Evolutionary conservation across 2,797 vertebrate species (phyloP).

Genomic region (Danio jaintianensis): DNA sequence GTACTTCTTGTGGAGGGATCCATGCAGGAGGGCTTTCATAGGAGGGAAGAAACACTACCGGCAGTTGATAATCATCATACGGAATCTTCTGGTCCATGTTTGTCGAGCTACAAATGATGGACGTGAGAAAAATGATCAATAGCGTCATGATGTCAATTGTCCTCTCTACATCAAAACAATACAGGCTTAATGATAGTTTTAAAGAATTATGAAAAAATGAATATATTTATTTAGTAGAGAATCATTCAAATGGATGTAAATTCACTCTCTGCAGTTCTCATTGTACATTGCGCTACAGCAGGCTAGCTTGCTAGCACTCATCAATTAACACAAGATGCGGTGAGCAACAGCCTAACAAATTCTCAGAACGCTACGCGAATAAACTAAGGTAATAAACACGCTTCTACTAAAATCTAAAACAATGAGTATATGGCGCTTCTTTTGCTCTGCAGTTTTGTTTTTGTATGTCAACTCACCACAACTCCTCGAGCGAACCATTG

Average conservation of each 20-base stretch:
- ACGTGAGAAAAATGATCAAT: background rate
- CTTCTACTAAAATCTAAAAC: background rate
- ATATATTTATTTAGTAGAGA: background rate
- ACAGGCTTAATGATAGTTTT: background rate
- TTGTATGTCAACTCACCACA: slow-evolving; percentile 31
- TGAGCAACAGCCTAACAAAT: background rate
- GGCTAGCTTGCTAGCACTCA: slow-evolving; percentile 38
- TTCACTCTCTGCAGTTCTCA: background rate
- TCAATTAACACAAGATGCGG: background rate
- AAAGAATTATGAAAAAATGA: background rate
- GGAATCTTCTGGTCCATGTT: slow-evolving; percentile 87
- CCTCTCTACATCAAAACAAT: background rate
- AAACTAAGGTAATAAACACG: background rate
- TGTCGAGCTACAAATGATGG: slow-evolving; percentile 40
- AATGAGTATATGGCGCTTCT: background rate
- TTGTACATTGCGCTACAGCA: background rate
- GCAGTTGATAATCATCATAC: slow-evolving; percentile 91
- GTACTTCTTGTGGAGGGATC: slow-evolving; percentile 92
- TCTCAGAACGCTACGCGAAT: background rate
- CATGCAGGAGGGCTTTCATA: slow-evolving; percentile 96
- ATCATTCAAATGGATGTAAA: background rate
- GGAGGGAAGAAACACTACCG: slow-evolving; percentile 92
- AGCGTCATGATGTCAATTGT: background rate
- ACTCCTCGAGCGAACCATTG: slow-evolving; percentile 15
- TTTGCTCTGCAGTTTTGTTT: background rate